Percentiles rank a stretch among this genome's conserved stretches.
Conservation (phyloP, 2,888 invertebrate species). For the Habroteleia sp. region DNA sequence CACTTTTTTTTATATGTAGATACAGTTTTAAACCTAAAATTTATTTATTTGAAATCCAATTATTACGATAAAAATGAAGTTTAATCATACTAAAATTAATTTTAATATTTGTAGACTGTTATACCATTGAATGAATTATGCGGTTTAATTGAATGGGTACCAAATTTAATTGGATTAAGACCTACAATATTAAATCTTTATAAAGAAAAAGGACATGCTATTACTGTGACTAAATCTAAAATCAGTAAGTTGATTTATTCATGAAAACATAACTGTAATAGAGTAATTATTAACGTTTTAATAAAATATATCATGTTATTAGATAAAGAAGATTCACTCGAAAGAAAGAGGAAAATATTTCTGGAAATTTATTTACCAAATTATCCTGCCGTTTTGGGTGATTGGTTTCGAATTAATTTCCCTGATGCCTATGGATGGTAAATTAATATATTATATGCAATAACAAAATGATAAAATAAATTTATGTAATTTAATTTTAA, state of each 20-base stretch:
- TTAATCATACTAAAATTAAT: too few species aligned
- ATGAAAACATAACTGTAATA: too few species aligned
- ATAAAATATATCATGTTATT: conserved; percentile 30
- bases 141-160: conserved; percentile 98
- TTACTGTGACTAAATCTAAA: conserved; percentile 83
- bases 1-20: too few species aligned
- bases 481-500: conserved; percentile 2
- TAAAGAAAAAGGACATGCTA: conserved; percentile 85
- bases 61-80: too few species aligned
- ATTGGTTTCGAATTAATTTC: conserved; percentile 95
- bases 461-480: too few species aligned
- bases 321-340: conserved; percentile 83
- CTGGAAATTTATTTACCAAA: conserved; percentile 85
- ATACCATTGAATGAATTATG: conserved; percentile 97
- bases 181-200: conserved; percentile 87
- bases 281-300: too few species aligned
- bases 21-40: too few species aligned
- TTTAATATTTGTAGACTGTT: conserved; percentile 85
- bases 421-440: conserved; percentile 94
- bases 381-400: conserved; percentile 93
- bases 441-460: too few species aligned
- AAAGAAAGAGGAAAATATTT: conserved; percentile 86
- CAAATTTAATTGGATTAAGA: conserved; percentile 90
- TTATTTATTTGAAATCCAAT: too few species aligned
- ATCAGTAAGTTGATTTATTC: too few species aligned